Evolutionary conservation across 1,140 invertebrate genomes (phyloP).

Genomic region (Lutraria rhynchaena): DNA sequence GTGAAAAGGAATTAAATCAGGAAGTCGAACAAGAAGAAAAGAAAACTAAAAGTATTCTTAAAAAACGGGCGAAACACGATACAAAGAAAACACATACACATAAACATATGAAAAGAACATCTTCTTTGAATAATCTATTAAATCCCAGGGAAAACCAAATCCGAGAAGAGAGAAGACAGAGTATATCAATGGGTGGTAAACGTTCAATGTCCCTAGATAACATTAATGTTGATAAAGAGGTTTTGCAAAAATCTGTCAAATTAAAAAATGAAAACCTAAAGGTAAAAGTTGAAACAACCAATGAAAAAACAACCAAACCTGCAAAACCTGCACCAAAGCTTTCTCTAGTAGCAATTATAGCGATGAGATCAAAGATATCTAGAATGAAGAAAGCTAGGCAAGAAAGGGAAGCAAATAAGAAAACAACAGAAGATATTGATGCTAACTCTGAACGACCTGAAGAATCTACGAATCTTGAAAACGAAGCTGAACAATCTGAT

Average conservation of each 20-base stretch:
- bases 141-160: not conserved
- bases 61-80: constrained; percentile 1
- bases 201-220: constrained; percentile 15
- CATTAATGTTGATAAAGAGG: not conserved
- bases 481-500: constrained; percentile 28
- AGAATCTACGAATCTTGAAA: not conserved
- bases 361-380: constrained; percentile 53
- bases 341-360: constrained; percentile 60
- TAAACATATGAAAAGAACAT: not conserved
- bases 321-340: constrained; percentile 46
- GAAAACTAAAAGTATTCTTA: constrained; percentile 16
- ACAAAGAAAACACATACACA: not conserved
- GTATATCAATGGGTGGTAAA: not conserved
- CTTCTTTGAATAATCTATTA: constrained; percentile 4
- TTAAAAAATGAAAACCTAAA: not conserved
- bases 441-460: not conserved
- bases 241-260: not conserved
- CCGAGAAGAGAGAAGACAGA: not conserved
- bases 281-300: not conserved
- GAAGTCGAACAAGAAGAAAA: not conserved
- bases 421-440: not conserved
- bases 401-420: not conserved
- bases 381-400: constrained; percentile 53
- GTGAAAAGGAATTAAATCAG: not conserved
- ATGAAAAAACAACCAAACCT: not conserved